Percentiles rank a stretch among this genome's conserved stretches.
phyloP scores from a whole-genome alignment of 1,140 invertebrate genomes.

The Antheraea pernyi region DNA sequence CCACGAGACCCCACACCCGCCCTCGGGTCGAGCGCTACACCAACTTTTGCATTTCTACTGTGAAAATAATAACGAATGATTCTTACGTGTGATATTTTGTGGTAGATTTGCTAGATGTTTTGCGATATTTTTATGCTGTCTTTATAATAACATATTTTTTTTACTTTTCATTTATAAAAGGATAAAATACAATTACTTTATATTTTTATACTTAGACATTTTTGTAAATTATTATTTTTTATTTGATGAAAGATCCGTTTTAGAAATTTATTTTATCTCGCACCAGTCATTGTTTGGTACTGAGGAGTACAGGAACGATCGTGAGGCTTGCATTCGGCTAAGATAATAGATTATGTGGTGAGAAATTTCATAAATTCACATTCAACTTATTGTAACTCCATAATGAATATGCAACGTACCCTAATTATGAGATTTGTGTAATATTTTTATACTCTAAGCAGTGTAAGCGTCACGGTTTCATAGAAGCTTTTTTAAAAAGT shows the following conservation, averaged over 20 bases:
- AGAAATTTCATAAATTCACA: constrained; percentile 12
- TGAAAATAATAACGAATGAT: constrained; percentile 43
- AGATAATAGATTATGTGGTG: not conserved
- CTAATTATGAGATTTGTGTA: constrained; percentile 39
- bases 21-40: constrained; percentile 30
- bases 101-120: constrained; percentile 67
- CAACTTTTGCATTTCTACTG: constrained; percentile 16
- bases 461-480: constrained; percentile 34
- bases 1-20: constrained; percentile 48
- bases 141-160: constrained; percentile 58
- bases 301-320: constrained; percentile 6
- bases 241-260: constrained; percentile 53
- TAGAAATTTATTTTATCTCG: constrained; percentile 33
- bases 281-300: constrained; percentile 42
- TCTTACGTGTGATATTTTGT: constrained; percentile 74
- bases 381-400: constrained; percentile 19
- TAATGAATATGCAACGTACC: no score
- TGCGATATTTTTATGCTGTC: constrained; percentile 62
- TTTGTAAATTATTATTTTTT: constrained; percentile 65
- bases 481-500: constrained; percentile 66
- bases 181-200: constrained; percentile 55
- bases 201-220: constrained; percentile 76
- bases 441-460: constrained; percentile 68
- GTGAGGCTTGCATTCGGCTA: constrained; percentile 19
- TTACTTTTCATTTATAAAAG: constrained; percentile 43